Evolutionary conservation across 2,888 invertebrate genomes (phyloP).

Genomic region (Synanthedon tipuliformis): DNA sequence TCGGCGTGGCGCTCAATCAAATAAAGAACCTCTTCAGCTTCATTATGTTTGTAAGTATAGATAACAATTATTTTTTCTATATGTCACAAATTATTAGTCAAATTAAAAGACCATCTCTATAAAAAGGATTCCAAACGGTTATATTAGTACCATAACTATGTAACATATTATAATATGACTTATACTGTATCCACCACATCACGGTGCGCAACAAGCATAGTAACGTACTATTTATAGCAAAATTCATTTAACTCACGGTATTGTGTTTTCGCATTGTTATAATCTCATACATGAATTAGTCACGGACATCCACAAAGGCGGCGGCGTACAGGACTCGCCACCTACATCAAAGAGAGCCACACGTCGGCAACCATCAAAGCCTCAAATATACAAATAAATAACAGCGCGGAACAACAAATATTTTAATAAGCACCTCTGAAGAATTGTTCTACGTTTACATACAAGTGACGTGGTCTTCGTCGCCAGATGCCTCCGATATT

Average conservation of each 20-base stretch:
- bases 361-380: slow-evolving; percentile 54
- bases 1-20: no score
- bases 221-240: background rate
- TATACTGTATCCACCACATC: no score
- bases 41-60: no score
- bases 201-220: no score
- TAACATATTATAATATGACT: no score
- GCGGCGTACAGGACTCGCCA: slow-evolving; percentile 24
- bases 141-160: no score
- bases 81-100: no score
- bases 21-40: no score
- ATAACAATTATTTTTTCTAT: no score
- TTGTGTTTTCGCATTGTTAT: slow-evolving; percentile 41
- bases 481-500: slow-evolving; percentile 32
- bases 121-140: no score
- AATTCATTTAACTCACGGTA: background rate
- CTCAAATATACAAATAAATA: slow-evolving; percentile 64
- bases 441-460: slow-evolving; percentile 57
- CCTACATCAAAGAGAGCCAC: slow-evolving; percentile 23
- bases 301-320: slow-evolving; percentile 49
- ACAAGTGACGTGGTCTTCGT: slow-evolving; percentile 40
- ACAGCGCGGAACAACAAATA: slow-evolving; percentile 63
- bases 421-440: slow-evolving; percentile 66
- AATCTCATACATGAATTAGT: slow-evolving; percentile 52
- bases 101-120: no score